Base-by-base conservation (phyloP, 2,113 vertebrate species). In the Anguilla japonica region DNA sequence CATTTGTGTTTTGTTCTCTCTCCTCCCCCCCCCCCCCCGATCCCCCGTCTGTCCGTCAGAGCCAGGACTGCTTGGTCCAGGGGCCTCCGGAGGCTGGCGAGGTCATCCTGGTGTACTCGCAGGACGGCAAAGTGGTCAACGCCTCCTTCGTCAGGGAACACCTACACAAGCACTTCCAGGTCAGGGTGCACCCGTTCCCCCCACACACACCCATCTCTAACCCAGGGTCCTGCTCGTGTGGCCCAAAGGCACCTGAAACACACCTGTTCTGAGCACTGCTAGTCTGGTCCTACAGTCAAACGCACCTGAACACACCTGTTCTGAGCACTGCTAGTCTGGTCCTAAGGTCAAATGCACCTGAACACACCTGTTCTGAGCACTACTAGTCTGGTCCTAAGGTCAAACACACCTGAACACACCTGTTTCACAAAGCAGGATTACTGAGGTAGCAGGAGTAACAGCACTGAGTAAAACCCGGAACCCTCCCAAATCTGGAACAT, bases 161-260 rank as follows among this genome's bases (percentile, higher is more conserved):
- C 83, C 91, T 95, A 88, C 97, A 95, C 41, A 96, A 96, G 41
- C 92, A 95, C 85, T 99, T 97, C 90, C 98, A 99, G 98, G 98
- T 99, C 89, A 41, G 16, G 3, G 13, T 53, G 50, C 7, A 7
- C 16, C 43, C 22, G 2, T n/a, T 84, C 40, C 56, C 71, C n/a
- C 46, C 26, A 0, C 43, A 53, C 8, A 14, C 43, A 16, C 41
- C 20, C 71, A 56, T 22, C 22, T 67, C 22, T 6, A 20, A 26
- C 18, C 57, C 14, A 20, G 56, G 8, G 43, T 46, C 53, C 5
- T 40, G 15, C 67, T 9, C 8, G 20, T 34, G 22, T 63, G 34
- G 34, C 63, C 50, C 53, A 53, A 63, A 63, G 20, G 5, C 22
- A 6, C 22, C 60, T 67, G 22, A 53, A 67, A 67, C 60, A 22